Conservation (phyloP, 2,888 invertebrate species). For the Caenorhabditis sp. region DNA sequence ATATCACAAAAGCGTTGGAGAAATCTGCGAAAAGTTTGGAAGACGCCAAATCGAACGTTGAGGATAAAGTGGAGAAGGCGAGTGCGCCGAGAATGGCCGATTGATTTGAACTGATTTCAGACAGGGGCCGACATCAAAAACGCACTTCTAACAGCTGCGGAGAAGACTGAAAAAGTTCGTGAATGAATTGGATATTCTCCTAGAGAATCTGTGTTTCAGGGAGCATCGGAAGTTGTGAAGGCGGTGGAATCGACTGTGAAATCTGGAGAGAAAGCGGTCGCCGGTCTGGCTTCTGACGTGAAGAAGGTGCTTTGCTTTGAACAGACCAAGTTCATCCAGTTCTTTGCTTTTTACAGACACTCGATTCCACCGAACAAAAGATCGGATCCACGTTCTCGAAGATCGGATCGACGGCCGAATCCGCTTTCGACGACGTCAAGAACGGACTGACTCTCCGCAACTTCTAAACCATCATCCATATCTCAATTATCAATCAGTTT, state of each 20-base stretch:
- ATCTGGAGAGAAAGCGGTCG: constrained; percentile 23
- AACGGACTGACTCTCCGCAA: constrained; percentile 22
- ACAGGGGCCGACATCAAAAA: constrained; percentile 8
- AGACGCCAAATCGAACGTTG: constrained; percentile 10
- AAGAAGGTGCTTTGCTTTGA: too few species aligned
- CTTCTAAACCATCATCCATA: constrained; percentile 21
- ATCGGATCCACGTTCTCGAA: constrained; percentile 16
- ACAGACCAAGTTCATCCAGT: too few species aligned
- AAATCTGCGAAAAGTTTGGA: constrained; percentile 40
- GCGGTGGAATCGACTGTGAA: too few species aligned
- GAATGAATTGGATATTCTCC: not conserved
- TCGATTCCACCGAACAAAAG: constrained; percentile 14
- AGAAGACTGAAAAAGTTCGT: constrained; percentile 11
- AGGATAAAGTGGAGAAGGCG: constrained; percentile 23
- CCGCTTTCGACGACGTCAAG: constrained; percentile 26
- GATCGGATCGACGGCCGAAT: constrained; percentile 15
- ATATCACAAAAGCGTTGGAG: constrained; percentile 32
- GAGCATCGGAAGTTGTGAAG: constrained; percentile 2
- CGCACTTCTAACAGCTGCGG: not conserved
- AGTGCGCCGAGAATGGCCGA: too few species aligned
- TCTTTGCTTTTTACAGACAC: too few species aligned
- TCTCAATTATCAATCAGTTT: constrained; percentile 3
- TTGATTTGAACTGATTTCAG: constrained; percentile 5
- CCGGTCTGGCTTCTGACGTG: not conserved
- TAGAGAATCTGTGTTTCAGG: not conserved